Evolutionary conservation across 2,113 vertebrate species (phyloP).

Genomic region (Excalfactoria chinensis): DNA sequence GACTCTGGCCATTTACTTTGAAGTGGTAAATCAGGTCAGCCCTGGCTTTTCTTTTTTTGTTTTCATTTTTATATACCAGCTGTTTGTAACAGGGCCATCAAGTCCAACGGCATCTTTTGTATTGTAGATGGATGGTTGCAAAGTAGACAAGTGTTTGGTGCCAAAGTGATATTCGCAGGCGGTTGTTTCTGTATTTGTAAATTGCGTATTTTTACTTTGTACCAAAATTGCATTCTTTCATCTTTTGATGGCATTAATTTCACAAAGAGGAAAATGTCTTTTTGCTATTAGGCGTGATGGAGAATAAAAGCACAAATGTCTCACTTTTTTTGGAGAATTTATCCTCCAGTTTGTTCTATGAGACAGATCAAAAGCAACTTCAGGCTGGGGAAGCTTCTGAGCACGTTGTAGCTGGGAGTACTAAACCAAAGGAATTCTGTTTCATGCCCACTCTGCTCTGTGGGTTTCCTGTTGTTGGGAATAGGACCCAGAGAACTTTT

Average conservation of each 20-base stretch:
- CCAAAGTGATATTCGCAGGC: background rate
- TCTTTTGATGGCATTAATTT: background rate
- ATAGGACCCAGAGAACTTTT: background rate
- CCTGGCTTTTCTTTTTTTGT: background rate
- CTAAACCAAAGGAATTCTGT: background rate
- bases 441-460: background rate
- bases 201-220: background rate
- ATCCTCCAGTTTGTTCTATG: background rate
- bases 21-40: conserved; percentile 95
- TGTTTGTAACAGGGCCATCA: background rate
- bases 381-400: background rate
- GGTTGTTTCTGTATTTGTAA: background rate
- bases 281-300: background rate
- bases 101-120: background rate
- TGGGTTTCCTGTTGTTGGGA: background rate
- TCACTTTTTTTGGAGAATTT: background rate
- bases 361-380: background rate
- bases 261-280: background rate
- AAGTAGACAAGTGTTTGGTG: background rate
- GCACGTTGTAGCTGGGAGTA: background rate
- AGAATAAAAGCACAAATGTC: background rate
- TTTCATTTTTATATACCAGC: background rate
- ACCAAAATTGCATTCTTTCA: background rate
- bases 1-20: conserved; percentile 92
- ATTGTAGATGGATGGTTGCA: background rate